Base-by-base conservation (phyloP, 2,888 invertebrate species). In the Drosophila affinis region DNA sequence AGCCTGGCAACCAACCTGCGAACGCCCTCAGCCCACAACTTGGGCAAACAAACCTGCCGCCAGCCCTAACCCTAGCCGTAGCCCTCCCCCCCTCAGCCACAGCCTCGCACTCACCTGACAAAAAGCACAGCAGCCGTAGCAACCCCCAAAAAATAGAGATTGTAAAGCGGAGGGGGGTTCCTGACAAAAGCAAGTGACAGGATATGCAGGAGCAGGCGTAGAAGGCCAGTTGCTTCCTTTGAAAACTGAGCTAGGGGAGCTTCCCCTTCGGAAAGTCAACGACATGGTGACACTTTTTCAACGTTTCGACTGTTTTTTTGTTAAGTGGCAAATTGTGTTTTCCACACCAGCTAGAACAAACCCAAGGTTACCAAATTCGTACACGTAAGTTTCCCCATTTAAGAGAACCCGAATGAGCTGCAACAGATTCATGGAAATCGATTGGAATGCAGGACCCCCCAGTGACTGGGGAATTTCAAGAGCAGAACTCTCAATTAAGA, bases 81-180 rank as follows among this genome's bases (percentile, higher is more conserved):
- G 14, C 21, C 21, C 21, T 45, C 29, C 14, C 27, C 67, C 14
- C 21, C 3, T 21, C 21, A 21, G 21, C 21, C 21, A 3, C 65
- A 24, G 21, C 21, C 21, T 21, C 65, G 21, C 46, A 56, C 65
- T 65, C 56, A 82, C 82, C 82, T 82, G 82, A 34, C 55, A 64
- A 84, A 87, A 81, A 72, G 79, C 79, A 75, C 85, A 81, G 72
- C 74, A 72, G 60, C 65, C 17, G 29, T n/a, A 78, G 52, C 81
- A 71, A 83, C 80, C 87, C 83, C 62, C 65, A 32, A 48, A 67
- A 54, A 49, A 27, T 52, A 55, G 48, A 69, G 71, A 76, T 65
- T 69, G 56, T 62, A 54, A 65, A 27, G 4, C 46, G 14, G 18
- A 18, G 18, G 18, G 44, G 67, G 61, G 14, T n/a, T n/a, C n/a